Percentiles rank a stretch among this genome's conserved stretches.
phyloP scores from a whole-genome alignment of 2,888 invertebrate genomes.

The Metacarcinus magister region DNA sequence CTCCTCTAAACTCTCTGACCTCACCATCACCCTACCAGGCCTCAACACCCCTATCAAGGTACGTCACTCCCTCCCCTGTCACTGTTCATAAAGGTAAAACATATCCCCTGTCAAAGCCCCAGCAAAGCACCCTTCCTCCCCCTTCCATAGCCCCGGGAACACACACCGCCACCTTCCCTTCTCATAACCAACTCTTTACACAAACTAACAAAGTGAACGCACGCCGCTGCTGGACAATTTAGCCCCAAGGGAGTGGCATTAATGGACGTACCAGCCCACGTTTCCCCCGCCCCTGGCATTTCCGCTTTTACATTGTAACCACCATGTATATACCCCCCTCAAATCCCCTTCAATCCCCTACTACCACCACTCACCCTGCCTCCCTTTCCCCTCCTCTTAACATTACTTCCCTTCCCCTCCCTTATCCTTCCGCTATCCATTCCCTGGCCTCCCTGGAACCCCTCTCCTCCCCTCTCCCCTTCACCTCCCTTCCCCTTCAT shows the following conservation, averaged over 20 bases:
- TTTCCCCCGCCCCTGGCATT: background rate
- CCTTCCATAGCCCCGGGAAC: no score
- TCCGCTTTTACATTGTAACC: background rate
- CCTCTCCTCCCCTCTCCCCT: background rate
- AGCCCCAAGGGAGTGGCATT: background rate
- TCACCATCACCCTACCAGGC: slow-evolving; percentile 26
- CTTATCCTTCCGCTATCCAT: background rate
- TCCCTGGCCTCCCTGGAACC: background rate
- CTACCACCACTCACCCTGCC: background rate
- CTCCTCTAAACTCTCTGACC: background rate
- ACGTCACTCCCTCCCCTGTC: background rate
- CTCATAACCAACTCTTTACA: background rate
- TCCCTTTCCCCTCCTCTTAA: background rate
- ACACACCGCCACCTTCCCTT: background rate
- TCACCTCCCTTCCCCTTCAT: background rate
- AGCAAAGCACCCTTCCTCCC: background rate
- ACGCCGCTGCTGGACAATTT: background rate
- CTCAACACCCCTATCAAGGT: background rate
- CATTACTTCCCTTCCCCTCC: background rate
- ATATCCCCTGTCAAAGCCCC: background rate
- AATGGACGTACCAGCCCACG: background rate
- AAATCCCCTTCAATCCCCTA: background rate
- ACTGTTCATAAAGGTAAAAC: no score
- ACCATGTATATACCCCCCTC: background rate
- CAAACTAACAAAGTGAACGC: background rate